Evolutionary conservation across 2,113 vertebrate genomes (phyloP).

Genomic region (Myxocyprinus asiaticus): DNA sequence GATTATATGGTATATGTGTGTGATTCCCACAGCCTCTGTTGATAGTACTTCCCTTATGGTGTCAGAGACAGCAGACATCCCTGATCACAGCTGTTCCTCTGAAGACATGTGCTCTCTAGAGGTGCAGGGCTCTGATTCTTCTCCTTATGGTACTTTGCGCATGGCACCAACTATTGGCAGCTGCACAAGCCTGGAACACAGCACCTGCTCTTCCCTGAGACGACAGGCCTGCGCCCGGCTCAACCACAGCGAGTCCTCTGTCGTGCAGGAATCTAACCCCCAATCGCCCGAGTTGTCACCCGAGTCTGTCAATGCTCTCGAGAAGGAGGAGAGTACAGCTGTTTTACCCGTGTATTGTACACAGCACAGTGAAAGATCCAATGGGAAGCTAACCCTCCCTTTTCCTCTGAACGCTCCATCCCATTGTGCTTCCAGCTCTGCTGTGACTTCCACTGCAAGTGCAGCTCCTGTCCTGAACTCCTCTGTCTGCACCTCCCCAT

Average conservation of each 20-base stretch:
- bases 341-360: background rate
- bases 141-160: conserved; percentile 71
- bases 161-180: conserved; percentile 70
- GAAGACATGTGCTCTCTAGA: conserved; percentile 86
- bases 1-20: background rate
- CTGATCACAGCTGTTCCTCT: conserved; percentile 77
- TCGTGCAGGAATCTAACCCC: conserved; percentile 71
- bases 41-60: conserved; percentile 82
- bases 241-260: conserved; percentile 69
- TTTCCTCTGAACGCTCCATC: conserved; percentile 61
- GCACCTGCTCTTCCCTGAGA: conserved; percentile 58
- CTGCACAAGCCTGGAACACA: conserved; percentile 74
- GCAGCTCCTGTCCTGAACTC: background rate
- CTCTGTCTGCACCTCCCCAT: conserved; percentile 63
- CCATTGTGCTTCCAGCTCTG: conserved; percentile 60
- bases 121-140: conserved; percentile 82
- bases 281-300: conserved; percentile 76
- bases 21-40: conserved; percentile 74
- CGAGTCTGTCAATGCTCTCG: conserved; percentile 74
- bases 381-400: conserved; percentile 47
- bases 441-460: background rate
- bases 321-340: conserved; percentile 69
- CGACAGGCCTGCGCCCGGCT: conserved; percentile 61
- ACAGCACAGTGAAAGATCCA: conserved; percentile 57
- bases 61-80: conserved; percentile 78